Evolutionary conservation across 1,140 invertebrate genomes (phyloP), one percentile per base, ranked within the genome.

Genomic region (Nymphalis io): DNA sequence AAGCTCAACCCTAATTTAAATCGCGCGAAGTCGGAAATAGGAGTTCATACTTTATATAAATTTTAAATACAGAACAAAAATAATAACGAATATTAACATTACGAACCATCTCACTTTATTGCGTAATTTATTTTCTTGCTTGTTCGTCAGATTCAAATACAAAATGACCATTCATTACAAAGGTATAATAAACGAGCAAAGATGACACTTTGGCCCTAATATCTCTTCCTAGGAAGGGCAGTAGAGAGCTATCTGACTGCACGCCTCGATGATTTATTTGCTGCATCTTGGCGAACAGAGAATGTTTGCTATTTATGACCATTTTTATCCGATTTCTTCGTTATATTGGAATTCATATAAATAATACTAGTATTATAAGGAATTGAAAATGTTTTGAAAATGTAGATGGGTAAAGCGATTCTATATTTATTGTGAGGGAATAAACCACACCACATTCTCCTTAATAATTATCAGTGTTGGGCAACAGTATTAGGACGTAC

Each of bases 141-240:
- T 23, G 20, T 16, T 16, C 4, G 6, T 21, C 18, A 21, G 48
- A 53, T 21, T 21, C 18, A 21, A 53, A 53, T 53, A 11, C 18
- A 12, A 53, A 21, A 33, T 55, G 51, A 27, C 51, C 51, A 21
- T 55, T 55, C 21, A 55, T 55, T 55, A 55, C 23, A 5, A 21
- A 55, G 51, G 12, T 27, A 55, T 27, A 55, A 55, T 55, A 27
- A 16, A 55, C 23, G 21, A 55, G 51, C 21, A 18, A 55, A 27
- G 51, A 55, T 55, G 51, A 27, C 51, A 55, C 51, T 55, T 44
- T 55, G 51, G 51, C 51, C 51, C 51, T 55, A 27, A 55, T 55
- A 55, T 55, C 51, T 55, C 16, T 27, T 11, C 21, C 21, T 27
- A 16, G 48, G 51, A 55, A 53, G 51, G 51, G 18, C 51, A 23